Percentiles rank a stretch among this genome's conserved stretches.
phyloP scores from a whole-genome alignment of 2,113 vertebrate species.

The Zosterops pallidus region DNA sequence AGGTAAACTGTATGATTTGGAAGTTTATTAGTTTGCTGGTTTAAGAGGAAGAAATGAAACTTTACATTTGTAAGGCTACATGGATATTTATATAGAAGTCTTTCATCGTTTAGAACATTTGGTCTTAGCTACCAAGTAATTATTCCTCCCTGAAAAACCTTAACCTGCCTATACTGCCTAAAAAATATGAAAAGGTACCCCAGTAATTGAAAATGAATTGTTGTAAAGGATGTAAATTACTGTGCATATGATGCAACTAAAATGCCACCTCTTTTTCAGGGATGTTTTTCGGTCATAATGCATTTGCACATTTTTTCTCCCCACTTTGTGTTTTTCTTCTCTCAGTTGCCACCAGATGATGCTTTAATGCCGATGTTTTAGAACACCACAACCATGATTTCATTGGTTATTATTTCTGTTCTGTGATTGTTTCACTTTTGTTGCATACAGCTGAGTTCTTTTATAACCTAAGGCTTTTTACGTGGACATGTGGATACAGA shows the following conservation, averaged over 20 bases:
- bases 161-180: neutral
- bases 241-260: neutral
- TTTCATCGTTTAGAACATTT: neutral
- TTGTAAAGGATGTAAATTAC: neutral
- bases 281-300: neutral
- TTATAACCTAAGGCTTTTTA: neutral
- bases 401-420: neutral
- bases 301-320: neutral
- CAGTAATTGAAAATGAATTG: neutral
- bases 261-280: neutral
- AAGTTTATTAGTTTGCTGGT: neutral
- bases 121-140: neutral
- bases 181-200: neutral
- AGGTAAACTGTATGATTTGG: neutral
- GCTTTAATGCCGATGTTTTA: neutral
- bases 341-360: neutral
- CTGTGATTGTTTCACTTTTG: neutral
- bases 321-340: neutral
- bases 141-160: neutral
- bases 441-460: neutral
- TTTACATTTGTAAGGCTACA: neutral
- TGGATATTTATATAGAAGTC: neutral
- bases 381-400: neutral
- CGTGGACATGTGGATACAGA: neutral
- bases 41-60: neutral